Conservation (phyloP, 1,140 invertebrate species). For the Penaeus chinensis region DNA sequence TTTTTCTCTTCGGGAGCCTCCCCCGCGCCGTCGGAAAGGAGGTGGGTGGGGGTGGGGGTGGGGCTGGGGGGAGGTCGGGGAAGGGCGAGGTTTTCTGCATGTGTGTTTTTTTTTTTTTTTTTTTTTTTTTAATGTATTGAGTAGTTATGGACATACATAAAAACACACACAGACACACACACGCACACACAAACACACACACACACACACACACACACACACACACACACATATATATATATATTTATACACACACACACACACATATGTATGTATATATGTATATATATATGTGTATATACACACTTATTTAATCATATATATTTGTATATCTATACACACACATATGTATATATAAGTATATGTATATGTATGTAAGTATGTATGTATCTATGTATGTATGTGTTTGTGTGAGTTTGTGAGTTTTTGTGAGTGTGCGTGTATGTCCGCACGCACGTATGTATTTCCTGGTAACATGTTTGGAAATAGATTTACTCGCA, state of each 20-base stretch:
- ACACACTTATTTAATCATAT: too few species aligned
- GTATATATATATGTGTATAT: neutral
- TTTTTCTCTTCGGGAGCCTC: too few species aligned
- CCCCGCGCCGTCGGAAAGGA: too few species aligned
- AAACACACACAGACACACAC: neutral
- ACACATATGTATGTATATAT: neutral
- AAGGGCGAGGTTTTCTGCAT: too few species aligned
- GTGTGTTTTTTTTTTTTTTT: too few species aligned
- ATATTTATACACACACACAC: neutral
- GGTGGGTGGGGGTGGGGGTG: too few species aligned
- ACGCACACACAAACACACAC: neutral
- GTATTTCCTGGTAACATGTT: neutral
- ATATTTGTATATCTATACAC: neutral
- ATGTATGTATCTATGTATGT: neutral
- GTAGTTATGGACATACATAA: neutral
- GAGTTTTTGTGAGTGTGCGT: neutral
- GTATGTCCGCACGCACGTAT: neutral
- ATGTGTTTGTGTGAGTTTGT: neutral
- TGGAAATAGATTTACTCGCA: too few species aligned
- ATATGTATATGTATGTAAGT: neutral
- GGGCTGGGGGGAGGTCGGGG: too few species aligned
- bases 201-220: neutral
- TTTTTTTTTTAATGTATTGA: neutral
- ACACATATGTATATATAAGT: neutral
- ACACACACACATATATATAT: constrained; percentile 17